Evolutionary conservation across 2,113 vertebrate genomes (phyloP).

Genomic region (Archilochus colubris): DNA sequence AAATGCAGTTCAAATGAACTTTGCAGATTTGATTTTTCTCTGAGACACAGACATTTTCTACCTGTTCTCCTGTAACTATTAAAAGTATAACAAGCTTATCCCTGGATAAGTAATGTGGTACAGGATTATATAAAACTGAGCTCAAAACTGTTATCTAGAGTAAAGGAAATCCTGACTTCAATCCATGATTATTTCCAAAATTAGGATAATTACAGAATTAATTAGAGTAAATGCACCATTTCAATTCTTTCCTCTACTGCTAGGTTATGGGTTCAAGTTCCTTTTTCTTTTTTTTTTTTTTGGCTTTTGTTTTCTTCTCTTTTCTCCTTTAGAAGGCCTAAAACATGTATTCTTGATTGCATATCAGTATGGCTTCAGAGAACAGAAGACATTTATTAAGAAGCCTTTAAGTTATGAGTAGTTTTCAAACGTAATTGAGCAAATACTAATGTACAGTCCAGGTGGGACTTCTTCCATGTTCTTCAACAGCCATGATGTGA

Average conservation of each 20-base stretch:
- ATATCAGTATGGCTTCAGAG: neutral
- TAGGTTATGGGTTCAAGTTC: neutral
- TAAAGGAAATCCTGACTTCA: neutral
- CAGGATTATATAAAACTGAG: neutral
- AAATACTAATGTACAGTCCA: neutral
- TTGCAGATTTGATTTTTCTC: neutral
- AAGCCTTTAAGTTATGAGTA: neutral
- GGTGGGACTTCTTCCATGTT: neutral
- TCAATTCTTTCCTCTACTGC: neutral
- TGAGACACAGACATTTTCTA: neutral
- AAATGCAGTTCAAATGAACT: conserved; percentile 20
- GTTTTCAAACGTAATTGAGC: neutral
- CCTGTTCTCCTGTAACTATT: neutral
- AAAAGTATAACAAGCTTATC: neutral
- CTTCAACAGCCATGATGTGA: neutral
- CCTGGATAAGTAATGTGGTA: neutral
- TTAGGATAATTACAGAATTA: neutral
- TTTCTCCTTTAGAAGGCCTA: neutral
- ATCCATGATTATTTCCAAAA: neutral
- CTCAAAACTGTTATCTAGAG: neutral
- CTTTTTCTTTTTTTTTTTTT: no score
- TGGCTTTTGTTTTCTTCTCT: neutral
- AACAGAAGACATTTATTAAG: neutral
- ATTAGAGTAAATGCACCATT: neutral
- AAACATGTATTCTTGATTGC: neutral